phyloP scores from a whole-genome alignment of 2,113 vertebrate species.

The Anser cygnoides region DNA sequence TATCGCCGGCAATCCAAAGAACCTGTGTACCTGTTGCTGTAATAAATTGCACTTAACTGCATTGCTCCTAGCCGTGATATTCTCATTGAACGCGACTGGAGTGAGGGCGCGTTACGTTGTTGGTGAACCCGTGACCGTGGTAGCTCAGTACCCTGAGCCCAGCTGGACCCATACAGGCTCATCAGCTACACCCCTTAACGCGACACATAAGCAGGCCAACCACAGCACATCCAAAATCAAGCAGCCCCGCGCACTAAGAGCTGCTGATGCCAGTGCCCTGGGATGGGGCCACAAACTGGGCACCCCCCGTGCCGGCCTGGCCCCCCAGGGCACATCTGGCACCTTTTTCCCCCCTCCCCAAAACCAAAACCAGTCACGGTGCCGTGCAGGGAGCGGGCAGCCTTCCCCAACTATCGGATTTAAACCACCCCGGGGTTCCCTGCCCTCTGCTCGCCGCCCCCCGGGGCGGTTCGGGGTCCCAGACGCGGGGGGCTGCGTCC shows the following conservation, averaged over 20 bases:
- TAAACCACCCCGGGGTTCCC: background rate
- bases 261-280: background rate
- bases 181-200: no score
- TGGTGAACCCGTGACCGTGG: no score
- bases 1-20: no score
- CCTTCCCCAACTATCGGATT: background rate
- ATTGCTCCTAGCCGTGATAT: no score
- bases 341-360: background rate
- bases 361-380: background rate
- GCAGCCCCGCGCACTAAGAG: background rate
- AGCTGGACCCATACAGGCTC: no score
- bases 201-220: background rate
- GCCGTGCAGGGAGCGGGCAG: background rate
- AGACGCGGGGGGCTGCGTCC: background rate
- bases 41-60: no score
- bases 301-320: background rate
- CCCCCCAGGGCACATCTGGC: background rate
- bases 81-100: no score
- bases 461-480: no score
- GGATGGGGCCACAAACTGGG: accelerated
- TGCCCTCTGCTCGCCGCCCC: no score
- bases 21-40: no score
- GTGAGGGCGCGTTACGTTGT: no score
- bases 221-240: background rate
- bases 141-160: no score